phyloP scores from a whole-genome alignment of 2,797 vertebrate species.

The Astyanax mexicanus region DNA sequence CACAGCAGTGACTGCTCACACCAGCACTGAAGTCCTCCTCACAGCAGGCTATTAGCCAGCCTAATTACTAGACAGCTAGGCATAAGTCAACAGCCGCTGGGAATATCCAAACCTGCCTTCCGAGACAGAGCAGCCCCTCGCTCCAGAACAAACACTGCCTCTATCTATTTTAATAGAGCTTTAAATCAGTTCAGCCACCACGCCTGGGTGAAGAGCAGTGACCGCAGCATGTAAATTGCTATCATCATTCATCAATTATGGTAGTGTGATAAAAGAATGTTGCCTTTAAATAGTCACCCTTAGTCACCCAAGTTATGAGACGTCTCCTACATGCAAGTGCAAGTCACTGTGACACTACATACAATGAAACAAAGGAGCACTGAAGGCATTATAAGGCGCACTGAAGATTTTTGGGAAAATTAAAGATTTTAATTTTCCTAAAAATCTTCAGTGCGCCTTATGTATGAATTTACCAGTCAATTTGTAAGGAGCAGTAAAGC shows the following conservation, averaged over 20 bases:
- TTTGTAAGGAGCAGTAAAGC: too few species aligned
- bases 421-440: too few species aligned
- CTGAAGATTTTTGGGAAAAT: too few species aligned
- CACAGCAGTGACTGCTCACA: neutral
- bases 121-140: conserved; percentile 56
- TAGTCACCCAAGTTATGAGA: conserved; percentile 7
- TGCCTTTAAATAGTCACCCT: conserved; percentile 34
- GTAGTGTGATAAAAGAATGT: conserved; percentile 40
- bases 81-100: conserved; percentile 70
- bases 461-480: too few species aligned
- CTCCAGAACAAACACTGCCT: conserved; percentile 68
- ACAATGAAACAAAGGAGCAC: too few species aligned
- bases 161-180: conserved; percentile 74
- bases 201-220: conserved; percentile 26
- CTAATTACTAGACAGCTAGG: conserved; percentile 72
- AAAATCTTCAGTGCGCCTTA: too few species aligned
- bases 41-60: conserved; percentile 67
- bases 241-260: conserved; percentile 46
- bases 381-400: too few species aligned
- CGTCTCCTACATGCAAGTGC: neutral
- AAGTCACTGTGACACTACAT: conserved; percentile 14
- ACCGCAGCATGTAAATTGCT: conserved; percentile 52
- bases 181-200: conserved; percentile 54
- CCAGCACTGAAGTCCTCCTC: conserved; percentile 46
- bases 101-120: conserved; percentile 64